Percentiles rank a stretch among this genome's conserved stretches.
phyloP scores from a whole-genome alignment of 1,140 invertebrate species.

The Drosophila nigromelanica region DNA sequence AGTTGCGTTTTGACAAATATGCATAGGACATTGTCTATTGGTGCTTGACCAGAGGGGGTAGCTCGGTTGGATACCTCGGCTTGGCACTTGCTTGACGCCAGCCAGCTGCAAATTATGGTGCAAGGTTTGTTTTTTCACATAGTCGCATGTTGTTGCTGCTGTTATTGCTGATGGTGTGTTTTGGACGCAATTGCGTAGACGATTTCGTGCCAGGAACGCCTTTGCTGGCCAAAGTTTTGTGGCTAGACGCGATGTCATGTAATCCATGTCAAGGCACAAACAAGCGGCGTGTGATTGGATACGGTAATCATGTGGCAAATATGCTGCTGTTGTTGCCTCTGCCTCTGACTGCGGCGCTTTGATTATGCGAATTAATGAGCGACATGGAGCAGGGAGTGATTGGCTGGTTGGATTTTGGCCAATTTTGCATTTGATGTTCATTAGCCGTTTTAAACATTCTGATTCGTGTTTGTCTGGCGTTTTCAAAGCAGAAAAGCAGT shows the following conservation, averaged over 20 bases:
- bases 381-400: conserved; percentile 7
- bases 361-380: conserved; percentile 78
- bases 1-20: conserved; percentile 68
- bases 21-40: conserved; percentile 78
- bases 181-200: conserved; percentile 43
- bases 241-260: conserved; percentile 51
- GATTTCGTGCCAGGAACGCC: conserved; percentile 49
- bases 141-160: neutral
- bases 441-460: conserved; percentile 54
- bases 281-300: conserved; percentile 61
- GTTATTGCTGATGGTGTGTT: neutral
- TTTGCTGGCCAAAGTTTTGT: conserved; percentile 16
- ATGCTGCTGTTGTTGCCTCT: conserved; percentile 38
- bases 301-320: conserved; percentile 79
- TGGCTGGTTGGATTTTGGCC: conserved; percentile 1
- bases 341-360: conserved; percentile 52
- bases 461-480: conserved; percentile 56
- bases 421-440: conserved; percentile 75
- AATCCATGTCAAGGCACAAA: conserved; percentile 44
- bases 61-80: conserved; percentile 40
- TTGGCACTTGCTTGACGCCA: conserved; percentile 56
- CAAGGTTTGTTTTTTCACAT: conserved; percentile 4
- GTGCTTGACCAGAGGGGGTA: conserved; percentile 48
- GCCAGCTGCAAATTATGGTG: conserved; percentile 43
- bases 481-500: conserved; percentile 52